Evolutionary conservation across 2,797 vertebrate species (phyloP).

Genomic region (Danionella dracula): DNA sequence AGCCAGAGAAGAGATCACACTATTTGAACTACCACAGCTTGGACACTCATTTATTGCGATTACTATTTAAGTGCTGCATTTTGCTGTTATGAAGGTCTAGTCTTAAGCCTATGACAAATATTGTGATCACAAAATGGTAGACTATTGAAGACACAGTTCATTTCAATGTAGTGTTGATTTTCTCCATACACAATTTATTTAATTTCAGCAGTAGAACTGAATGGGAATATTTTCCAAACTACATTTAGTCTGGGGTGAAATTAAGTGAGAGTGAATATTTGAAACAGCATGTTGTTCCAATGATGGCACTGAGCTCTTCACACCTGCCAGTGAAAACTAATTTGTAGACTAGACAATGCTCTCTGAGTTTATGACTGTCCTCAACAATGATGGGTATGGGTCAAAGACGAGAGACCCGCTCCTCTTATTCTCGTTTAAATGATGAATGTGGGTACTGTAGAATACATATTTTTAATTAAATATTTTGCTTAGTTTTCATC

Average conservation of each 20-base stretch:
- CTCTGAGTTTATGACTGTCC: not conserved
- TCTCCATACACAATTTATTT: no score
- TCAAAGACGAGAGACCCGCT: not conserved
- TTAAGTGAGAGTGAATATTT: not conserved
- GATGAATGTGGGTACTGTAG: no score
- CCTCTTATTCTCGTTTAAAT: no score
- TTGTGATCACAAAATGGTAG: not conserved
- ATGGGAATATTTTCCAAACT: not conserved
- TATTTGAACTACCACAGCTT: no score
- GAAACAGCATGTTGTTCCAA: constrained; percentile 3
- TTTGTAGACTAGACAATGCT: not conserved
- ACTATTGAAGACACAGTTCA: no score
- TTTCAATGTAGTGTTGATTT: no score
- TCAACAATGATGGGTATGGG: not conserved
- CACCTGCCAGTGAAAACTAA: constrained; percentile 4
- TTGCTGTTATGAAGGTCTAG: not conserved
- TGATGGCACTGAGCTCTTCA: constrained; percentile 5
- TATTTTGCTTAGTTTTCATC: no score
- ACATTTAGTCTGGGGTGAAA: not conserved
- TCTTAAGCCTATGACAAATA: not conserved
- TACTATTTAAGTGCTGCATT: not conserved
- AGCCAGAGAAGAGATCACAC: no score
- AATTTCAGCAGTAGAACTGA: not conserved
- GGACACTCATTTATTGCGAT: not conserved
- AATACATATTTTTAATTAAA: no score